Conservation (phyloP, 1,140 invertebrate genomes). For the Frieseomelitta varia region DNA sequence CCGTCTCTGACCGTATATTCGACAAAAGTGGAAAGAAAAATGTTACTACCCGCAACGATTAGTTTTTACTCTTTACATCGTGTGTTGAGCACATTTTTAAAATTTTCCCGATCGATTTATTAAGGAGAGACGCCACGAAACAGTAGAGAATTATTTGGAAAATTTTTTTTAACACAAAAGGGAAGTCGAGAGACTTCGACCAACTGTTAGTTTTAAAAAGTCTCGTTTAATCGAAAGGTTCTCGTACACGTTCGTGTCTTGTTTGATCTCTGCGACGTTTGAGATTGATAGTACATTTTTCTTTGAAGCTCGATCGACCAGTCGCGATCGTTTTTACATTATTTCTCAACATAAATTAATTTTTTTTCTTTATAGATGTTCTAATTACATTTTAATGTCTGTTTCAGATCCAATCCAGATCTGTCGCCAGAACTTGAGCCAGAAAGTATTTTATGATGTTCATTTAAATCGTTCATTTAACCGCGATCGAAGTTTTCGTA, state of each 20-base stretch:
- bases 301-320: neutral
- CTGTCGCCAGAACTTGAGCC: neutral
- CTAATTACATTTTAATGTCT: neutral
- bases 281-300: neutral
- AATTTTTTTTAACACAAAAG: neutral
- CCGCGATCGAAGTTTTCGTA: neutral
- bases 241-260: neutral
- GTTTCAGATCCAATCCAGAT: conserved; percentile 6
- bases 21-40: neutral
- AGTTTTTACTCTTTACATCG: neutral
- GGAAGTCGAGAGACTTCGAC: neutral
- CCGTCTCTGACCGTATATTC: neutral
- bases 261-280: neutral
- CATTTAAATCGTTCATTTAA: neutral
- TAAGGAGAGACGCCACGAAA: neutral
- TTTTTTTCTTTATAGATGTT: neutral
- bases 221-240: neutral
- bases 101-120: neutral
- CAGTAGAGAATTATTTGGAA: neutral
- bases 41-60: neutral
- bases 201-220: neutral
- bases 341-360: too few relatives aligned
- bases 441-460: neutral
- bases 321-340: neutral
- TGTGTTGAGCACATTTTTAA: neutral